Evolutionary conservation across 2,797 vertebrate genomes (phyloP).

Genomic region (Eleutherodactylus coqui): DNA sequence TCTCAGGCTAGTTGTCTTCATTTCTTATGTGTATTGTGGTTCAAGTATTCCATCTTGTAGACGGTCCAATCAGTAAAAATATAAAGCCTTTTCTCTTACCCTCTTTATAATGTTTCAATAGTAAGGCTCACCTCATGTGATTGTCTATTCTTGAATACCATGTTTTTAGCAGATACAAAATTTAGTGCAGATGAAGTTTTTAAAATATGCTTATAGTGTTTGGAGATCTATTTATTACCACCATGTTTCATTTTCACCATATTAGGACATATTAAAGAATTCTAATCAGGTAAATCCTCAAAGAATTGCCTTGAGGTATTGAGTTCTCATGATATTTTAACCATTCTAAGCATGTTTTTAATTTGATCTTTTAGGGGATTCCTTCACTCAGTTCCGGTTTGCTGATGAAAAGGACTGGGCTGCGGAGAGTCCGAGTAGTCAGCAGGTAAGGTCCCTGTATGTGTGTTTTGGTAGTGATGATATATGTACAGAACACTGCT

Average conservation of each 20-base stretch:
- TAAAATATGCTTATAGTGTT: too few relatives aligned
- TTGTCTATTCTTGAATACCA: background rate
- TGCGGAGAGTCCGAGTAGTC: conserved; percentile 76
- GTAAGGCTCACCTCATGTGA: background rate
- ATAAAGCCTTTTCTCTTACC: background rate
- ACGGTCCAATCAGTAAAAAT: background rate
- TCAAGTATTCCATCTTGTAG: background rate
- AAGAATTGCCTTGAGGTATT: background rate
- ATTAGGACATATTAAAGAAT: background rate
- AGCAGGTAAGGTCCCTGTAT: conserved; percentile 77
- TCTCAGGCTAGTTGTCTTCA: background rate
- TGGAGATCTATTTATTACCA: too few relatives aligned
- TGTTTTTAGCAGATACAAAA: too few relatives aligned
- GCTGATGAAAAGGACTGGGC: conserved; percentile 94
- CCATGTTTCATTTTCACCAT: too few relatives aligned
- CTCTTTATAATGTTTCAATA: background rate
- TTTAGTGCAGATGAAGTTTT: too few relatives aligned
- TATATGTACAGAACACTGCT: background rate
- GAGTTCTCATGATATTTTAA: background rate
- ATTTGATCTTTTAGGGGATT: conserved; percentile 82
- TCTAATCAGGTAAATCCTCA: too few relatives aligned
- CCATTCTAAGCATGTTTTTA: background rate
- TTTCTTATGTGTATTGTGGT: background rate
- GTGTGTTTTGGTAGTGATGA: background rate
- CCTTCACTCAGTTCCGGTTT: conserved; percentile 91